Evolutionary conservation across 2,113 vertebrate genomes (phyloP), one percentile per base, ranked within the genome.

Genomic region (Sapajus apella): DNA sequence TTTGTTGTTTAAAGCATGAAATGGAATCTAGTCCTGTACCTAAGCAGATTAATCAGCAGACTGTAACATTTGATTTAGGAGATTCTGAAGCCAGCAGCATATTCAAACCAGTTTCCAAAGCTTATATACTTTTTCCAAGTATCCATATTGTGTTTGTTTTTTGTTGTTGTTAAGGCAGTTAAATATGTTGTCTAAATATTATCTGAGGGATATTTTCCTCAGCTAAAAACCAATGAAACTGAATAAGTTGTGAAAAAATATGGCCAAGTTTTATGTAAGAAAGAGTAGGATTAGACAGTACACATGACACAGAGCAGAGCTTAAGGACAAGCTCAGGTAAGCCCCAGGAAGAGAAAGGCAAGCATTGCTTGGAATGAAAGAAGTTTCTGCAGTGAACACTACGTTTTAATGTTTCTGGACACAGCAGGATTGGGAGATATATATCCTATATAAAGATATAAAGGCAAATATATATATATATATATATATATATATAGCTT

Each of bases 181-280:
- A 90, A 93, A 87, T 91, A 61, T 90, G 12, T 96, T 66, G 40
- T 91, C 66, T 87, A 79, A 95, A 47, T 84, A 47, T 50, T 82
- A 83, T n/a, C n/a, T 11, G 35, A 61, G 58, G 95, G 91, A 43
- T 30, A 35, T 30, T 56, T 95, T 47, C 23, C 56, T 87, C 12
- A 50, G n/a, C 75, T 94, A 6, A 73, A 87, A 80, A 56, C 43
- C 58, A 25, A 56, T 50, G 56, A 56, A 76, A 90, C 55, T n/a
- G 40, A 93, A 23, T 68, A 70, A 6, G 9, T 25, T 82, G 14
- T 93, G 27, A 23, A 76, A 56, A 61, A 58, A 35, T 37, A 3
- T 47, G 23, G 8, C 35, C 16, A 58, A 83, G 37, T 47, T 75
- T 58, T 55, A 77, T 8, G 2, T 52, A 25, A 27, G 25, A 68